Evolutionary conservation across 2,113 vertebrate species (phyloP).

Genomic region (Tichodroma muraria): DNA sequence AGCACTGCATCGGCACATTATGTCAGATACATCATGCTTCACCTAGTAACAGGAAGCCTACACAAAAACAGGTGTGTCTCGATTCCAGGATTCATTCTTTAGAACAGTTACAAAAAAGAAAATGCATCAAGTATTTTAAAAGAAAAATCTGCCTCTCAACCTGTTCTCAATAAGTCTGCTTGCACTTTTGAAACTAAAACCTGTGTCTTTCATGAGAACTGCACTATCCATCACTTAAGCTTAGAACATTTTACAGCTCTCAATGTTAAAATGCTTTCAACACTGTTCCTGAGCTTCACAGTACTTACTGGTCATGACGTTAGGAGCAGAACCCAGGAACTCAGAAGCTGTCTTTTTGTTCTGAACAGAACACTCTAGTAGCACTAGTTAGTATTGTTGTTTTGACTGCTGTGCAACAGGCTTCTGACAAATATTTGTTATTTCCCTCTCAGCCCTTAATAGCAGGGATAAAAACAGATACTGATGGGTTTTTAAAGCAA

Average conservation of each 20-base stretch:
- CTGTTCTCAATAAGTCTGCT: neutral
- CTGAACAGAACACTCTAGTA: neutral
- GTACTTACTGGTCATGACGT: accelerated
- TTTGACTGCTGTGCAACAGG: neutral
- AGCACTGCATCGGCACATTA: neutral
- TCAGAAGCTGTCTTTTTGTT: neutral
- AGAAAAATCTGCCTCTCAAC: neutral
- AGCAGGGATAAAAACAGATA: neutral
- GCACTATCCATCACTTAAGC: neutral
- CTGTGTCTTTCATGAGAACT: neutral
- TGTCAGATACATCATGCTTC: neutral
- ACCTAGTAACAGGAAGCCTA: neutral
- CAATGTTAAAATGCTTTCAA: neutral
- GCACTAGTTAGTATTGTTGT: neutral
- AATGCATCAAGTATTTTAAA: neutral
- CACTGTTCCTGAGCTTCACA: neutral
- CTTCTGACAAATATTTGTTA: neutral
- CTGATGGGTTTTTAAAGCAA: neutral
- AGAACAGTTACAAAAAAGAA: neutral
- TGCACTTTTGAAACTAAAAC: neutral
- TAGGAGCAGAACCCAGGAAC: neutral
- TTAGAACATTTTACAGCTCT: neutral
- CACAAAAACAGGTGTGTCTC: neutral
- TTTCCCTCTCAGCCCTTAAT: neutral
- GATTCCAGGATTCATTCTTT: neutral